Conservation (phyloP, 2,888 invertebrate genomes). For the Ichneumoninae sp. region DNA sequence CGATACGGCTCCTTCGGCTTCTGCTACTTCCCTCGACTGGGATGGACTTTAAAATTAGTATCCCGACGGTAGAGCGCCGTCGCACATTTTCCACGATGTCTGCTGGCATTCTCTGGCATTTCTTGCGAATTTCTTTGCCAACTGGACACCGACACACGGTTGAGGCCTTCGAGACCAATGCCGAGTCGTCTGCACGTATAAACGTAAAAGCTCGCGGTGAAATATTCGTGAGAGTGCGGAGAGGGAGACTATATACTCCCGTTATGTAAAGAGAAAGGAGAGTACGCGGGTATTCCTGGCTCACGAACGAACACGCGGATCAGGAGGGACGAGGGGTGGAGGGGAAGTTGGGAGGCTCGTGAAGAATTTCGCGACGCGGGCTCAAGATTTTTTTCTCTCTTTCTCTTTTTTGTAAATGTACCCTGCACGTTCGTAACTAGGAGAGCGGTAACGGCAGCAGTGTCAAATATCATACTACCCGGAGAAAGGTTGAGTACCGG, state of each 20-base stretch:
- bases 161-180: not conserved
- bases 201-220: constrained; percentile 3
- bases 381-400: constrained; percentile 8
- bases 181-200: constrained; percentile 1
- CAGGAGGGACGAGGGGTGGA: constrained; percentile 1
- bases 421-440: constrained; percentile 32
- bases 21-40: not conserved
- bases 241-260: constrained; percentile 21
- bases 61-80: constrained; percentile 28
- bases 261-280: constrained; percentile 67
- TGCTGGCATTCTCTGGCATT: constrained; percentile 69
- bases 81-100: constrained; percentile 63
- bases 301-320: constrained; percentile 36
- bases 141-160: constrained; percentile 53
- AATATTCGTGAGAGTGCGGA: constrained; percentile 3
- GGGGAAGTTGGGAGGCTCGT: constrained; percentile 29
- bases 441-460: not conserved
- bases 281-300: constrained; percentile 51
- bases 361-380: constrained; percentile 54
- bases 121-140: constrained; percentile 70
- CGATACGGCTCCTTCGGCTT: not conserved
- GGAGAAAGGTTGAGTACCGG: not conserved
- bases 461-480: not conserved
- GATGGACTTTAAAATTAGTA: constrained; percentile 61
- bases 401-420: not conserved